Conservation (phyloP, 2,113 vertebrate genomes). For the Oncorhynchus nerka region DNA sequence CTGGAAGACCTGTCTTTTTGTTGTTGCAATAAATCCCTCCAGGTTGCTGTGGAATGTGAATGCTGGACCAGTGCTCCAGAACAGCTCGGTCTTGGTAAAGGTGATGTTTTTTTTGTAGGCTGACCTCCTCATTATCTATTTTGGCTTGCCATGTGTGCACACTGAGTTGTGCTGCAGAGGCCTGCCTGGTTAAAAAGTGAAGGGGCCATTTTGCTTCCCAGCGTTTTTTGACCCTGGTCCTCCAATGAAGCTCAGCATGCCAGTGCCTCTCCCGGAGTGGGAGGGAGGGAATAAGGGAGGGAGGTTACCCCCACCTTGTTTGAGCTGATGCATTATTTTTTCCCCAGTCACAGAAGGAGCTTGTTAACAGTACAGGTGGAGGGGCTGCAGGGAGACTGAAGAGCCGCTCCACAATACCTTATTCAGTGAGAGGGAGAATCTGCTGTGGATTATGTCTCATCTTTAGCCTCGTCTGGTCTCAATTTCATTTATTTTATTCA, state of each 20-base stretch:
- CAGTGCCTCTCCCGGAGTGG: conserved; percentile 31
- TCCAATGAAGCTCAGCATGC: conserved; percentile 53
- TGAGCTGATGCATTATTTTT: conserved; percentile 42
- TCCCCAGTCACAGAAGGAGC: conserved; percentile 52
- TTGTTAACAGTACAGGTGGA: conserved; percentile 62
- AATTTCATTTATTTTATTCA: conserved; percentile 65
- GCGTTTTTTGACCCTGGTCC: conserved; percentile 19
- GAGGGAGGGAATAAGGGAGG: conserved; percentile 3
- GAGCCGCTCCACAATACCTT: conserved; percentile 54
- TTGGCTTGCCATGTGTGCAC: conserved; percentile 60
- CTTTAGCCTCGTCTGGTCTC: conserved; percentile 64
- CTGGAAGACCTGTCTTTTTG: conserved; percentile 53
- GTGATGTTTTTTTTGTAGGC: conserved; percentile 64
- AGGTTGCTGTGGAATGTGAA: conserved; percentile 67
- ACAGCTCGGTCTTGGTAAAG: conserved; percentile 66
- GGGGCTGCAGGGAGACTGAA: conserved; percentile 35
- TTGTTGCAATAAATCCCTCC: conserved; percentile 73
- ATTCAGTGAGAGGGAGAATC: conserved; percentile 62
- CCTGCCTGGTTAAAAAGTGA: conserved; percentile 50
- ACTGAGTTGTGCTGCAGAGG: conserved; percentile 49
- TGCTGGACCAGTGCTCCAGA: conserved; percentile 60
- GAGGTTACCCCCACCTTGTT: conserved; percentile 51
- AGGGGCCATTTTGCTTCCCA: conserved; percentile 34
- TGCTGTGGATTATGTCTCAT: conserved; percentile 67
- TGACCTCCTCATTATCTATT: conserved; percentile 74